Conservation (phyloP, 1,140 invertebrate species). For the Rhopalosiphum maidis region DNA sequence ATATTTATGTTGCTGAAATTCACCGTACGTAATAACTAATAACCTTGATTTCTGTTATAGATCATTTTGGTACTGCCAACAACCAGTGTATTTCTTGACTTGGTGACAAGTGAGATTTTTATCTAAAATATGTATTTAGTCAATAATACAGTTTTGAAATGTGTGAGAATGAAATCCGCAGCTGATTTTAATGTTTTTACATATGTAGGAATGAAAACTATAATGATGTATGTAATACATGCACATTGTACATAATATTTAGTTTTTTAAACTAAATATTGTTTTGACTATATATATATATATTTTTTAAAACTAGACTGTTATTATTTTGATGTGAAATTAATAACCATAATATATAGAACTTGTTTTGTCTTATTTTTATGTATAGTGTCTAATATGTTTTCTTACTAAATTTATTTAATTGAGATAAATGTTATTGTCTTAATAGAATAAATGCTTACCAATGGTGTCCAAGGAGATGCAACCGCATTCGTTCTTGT, state of each 20-base stretch:
- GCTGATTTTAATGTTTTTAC: not conserved
- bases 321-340: not conserved
- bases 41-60: conserved; percentile 54
- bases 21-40: not conserved
- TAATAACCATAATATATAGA: not conserved
- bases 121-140: conserved; percentile 26
- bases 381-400: not conserved
- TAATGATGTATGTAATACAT: not conserved
- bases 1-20: conserved; percentile 38
- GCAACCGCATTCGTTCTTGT: conserved; percentile 67
- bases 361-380: not conserved
- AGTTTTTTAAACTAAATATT: not conserved
- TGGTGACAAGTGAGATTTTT: conserved; percentile 37
- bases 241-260: not conserved
- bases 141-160: not conserved
- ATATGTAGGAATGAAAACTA: not conserved
- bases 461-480: conserved; percentile 76
- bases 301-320: not conserved
- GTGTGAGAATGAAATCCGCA: not conserved
- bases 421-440: not conserved
- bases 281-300: not conserved
- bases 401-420: not conserved
- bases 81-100: conserved; percentile 42
- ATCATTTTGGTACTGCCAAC: conserved; percentile 44
- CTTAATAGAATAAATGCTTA: not conserved